A percentile compares a stretch with the other conserved stretches of the same genome.
Evolutionary conservation across 1,140 invertebrate genomes (phyloP).

Genomic region (Bombus consobrinus): DNA sequence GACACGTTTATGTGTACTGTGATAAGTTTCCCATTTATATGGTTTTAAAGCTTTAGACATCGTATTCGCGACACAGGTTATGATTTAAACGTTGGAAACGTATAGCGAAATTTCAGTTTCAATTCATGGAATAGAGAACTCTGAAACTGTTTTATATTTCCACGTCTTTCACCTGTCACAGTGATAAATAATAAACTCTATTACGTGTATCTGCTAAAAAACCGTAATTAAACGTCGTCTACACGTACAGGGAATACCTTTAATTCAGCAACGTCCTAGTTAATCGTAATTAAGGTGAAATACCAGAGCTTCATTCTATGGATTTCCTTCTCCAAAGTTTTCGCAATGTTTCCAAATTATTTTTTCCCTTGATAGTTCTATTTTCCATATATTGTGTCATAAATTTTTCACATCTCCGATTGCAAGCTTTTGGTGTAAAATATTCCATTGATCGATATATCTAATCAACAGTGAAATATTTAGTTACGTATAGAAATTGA

Average conservation of each 20-base stretch:
- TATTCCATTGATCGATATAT: too few relatives aligned
- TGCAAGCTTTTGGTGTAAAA: too few relatives aligned
- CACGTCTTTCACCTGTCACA: neutral
- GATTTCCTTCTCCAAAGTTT: too few relatives aligned
- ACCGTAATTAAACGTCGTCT: neutral
- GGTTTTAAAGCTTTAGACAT: neutral
- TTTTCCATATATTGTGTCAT: too few relatives aligned
- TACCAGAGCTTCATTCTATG: too few relatives aligned
- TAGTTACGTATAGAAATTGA: too few relatives aligned
- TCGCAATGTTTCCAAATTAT: too few relatives aligned
- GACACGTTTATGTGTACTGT: neutral
- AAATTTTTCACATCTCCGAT: too few relatives aligned
- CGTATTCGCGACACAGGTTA: neutral
- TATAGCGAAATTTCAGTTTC: neutral
- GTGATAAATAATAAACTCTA: neutral
- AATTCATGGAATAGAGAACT: neutral
- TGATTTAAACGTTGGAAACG: neutral
- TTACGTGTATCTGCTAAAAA: neutral
- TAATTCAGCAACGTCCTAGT: neutral
- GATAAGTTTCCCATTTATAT: too few relatives aligned
- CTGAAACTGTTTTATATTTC: neutral
- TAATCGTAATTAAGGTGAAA: neutral
- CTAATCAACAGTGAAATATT: too few relatives aligned
- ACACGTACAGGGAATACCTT: neutral
- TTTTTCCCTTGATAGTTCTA: too few relatives aligned